Conservation (phyloP, 2,113 vertebrate genomes). For the Desmodus rotundus region DNA sequence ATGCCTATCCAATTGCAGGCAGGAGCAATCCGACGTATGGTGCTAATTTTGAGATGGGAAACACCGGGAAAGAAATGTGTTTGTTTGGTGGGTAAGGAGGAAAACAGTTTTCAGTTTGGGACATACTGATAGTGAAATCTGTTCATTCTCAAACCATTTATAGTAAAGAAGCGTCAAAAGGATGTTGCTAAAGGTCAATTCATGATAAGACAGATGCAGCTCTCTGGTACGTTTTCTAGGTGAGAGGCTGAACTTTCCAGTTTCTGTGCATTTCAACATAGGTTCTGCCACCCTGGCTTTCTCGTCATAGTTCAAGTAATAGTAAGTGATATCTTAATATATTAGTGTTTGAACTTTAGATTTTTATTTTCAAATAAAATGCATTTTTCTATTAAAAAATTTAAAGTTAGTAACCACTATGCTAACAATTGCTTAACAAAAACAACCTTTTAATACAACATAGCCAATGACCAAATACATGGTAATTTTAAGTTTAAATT, state of each 20-base stretch:
- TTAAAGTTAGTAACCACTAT: neutral
- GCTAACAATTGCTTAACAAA: neutral
- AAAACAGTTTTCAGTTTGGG: neutral
- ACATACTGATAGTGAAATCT: neutral
- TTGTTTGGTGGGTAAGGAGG: neutral
- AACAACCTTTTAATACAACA: neutral
- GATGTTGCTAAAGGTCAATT: neutral
- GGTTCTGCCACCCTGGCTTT: neutral
- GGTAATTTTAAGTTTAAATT: neutral
- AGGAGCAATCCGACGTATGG: too few relatives aligned
- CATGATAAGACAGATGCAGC: neutral
- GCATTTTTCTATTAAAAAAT: neutral
- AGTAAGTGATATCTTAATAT: neutral
- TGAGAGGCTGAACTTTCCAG: neutral
- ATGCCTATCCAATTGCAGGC: neutral
- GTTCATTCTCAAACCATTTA: neutral
- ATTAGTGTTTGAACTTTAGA: neutral
- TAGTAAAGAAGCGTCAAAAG: neutral
- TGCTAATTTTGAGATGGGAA: neutral
- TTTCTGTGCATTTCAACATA: neutral
- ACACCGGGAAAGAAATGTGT: neutral
- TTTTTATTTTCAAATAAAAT: conserved; percentile 16
- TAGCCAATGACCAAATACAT: neutral
- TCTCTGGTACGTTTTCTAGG: neutral
- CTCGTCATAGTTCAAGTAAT: neutral